Percentiles rank a stretch among this genome's conserved stretches.
These are phyloP conservation scores for Crotalus helleri DNA, from an alignment of 2,113 vertebrate species.

Conservation along the genomic window DNA sequence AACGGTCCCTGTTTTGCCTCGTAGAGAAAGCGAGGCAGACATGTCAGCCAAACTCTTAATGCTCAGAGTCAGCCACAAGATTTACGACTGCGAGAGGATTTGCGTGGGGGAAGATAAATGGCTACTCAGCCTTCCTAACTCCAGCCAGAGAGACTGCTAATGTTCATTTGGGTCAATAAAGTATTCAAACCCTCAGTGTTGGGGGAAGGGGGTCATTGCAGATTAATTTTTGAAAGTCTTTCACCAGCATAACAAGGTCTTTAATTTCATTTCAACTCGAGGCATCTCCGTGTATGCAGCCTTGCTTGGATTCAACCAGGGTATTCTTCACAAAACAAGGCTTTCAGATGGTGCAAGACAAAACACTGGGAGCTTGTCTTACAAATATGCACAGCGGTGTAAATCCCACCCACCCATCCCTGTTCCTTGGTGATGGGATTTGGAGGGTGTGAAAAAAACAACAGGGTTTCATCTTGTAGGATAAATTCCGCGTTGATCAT, in stretches of 20 bases:
- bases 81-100: slow-evolving; percentile 45
- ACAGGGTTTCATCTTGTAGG: not conserved
- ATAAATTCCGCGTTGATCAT: not conserved
- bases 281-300: slow-evolving; percentile 36
- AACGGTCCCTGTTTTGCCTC: slow-evolving; percentile 15
- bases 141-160: slow-evolving; percentile 16
- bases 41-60: slow-evolving; percentile 35
- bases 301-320: not conserved
- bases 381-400: not conserved
- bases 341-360: slow-evolving; percentile 3
- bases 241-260: slow-evolving; percentile 57
- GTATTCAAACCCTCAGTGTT: slow-evolving; percentile 64
- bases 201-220: slow-evolving; percentile 36
- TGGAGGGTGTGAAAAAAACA: not conserved
- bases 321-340: slow-evolving; percentile 8
- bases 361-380: slow-evolving; percentile 6
- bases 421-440: fast-evolving
- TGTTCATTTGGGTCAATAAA: slow-evolving; percentile 62
- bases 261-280: slow-evolving; percentile 63
- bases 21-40: slow-evolving; percentile 29
- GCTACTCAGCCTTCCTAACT: slow-evolving; percentile 23
- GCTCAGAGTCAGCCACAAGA: slow-evolving; percentile 44
- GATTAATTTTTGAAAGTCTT: slow-evolving; percentile 68
- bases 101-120: slow-evolving; percentile 32
- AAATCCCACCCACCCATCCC: not conserved